Conservation (phyloP, 2,888 invertebrate species). For the Lasioglossum vierecki region DNA sequence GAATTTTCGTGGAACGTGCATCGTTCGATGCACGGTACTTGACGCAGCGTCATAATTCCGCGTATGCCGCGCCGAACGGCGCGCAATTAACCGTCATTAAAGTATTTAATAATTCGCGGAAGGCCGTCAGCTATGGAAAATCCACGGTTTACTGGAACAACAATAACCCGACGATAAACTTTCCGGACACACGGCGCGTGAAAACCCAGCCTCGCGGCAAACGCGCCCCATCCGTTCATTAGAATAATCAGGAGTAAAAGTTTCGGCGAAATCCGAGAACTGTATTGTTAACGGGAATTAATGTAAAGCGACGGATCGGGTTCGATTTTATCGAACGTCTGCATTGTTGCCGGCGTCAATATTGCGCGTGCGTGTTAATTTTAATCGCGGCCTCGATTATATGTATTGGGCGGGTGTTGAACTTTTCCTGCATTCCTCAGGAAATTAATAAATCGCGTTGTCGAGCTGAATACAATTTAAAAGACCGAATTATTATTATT, state of each 20-base stretch:
- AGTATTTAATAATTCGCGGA: conserved; percentile 6
- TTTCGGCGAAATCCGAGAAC: background rate
- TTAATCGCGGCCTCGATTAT: background rate
- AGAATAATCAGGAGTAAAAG: conserved; percentile 8
- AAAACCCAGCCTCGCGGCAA: background rate
- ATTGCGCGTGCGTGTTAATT: conserved; percentile 30
- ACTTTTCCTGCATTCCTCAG: background rate
- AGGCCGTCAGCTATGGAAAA: background rate
- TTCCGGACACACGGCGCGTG: background rate
- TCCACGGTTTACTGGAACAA: background rate
- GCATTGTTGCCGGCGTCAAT: conserved; percentile 9
- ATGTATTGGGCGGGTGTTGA: background rate
- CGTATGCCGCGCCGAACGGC: background rate
- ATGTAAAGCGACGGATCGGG: background rate
- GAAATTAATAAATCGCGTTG: background rate
- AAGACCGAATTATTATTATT: background rate
- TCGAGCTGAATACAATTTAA: background rate
- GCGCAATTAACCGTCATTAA: background rate
- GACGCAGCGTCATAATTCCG: background rate
- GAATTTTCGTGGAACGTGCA: background rate
- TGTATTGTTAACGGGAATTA: background rate
- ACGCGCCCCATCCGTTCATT: background rate
- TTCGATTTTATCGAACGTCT: conserved; percentile 20
- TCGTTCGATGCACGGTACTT: background rate
- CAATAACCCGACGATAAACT: background rate